Evolutionary conservation across 2,113 vertebrate genomes (phyloP).

Genomic region (Pyxicephalus adspersus): DNA sequence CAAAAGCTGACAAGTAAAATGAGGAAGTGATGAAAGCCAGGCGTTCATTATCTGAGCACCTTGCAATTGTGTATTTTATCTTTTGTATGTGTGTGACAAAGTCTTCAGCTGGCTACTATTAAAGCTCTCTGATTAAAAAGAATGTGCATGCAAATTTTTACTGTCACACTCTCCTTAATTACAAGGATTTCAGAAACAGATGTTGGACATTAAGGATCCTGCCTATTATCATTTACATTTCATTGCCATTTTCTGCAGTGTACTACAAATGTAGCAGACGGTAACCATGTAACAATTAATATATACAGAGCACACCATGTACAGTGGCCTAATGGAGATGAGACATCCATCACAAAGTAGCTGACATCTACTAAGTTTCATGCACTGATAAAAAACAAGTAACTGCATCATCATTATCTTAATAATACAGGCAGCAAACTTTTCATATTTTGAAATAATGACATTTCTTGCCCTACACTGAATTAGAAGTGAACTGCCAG

Average conservation of each 20-base stretch:
- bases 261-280: constrained; percentile 12
- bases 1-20: constrained; percentile 53
- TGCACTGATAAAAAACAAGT: too few relatives aligned
- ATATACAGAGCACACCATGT: not conserved
- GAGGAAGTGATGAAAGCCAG: constrained; percentile 52
- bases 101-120: constrained; percentile 54
- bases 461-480: too few relatives aligned
- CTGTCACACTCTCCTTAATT: constrained; percentile 50
- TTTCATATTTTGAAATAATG: too few relatives aligned
- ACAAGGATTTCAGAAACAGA: constrained; percentile 52
- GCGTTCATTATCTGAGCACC: constrained; percentile 54
- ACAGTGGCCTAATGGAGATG: not conserved
- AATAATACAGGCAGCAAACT: too few relatives aligned
- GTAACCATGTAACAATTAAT: constrained; percentile 3
- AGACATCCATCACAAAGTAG: not conserved
- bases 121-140: constrained; percentile 45
- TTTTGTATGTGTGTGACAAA: constrained; percentile 54
- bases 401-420: too few relatives aligned
- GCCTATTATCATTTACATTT: constrained; percentile 32
- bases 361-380: too few relatives aligned
- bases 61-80: constrained; percentile 51
- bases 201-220: constrained; percentile 44
- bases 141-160: constrained; percentile 44
- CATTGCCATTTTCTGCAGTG: constrained; percentile 17
- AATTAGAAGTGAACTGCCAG: too few relatives aligned